These are phyloP conservation scores for Zenarchopterus dispar DNA, from an alignment of 2,797 vertebrate species.

Conservation along the genomic window DNA sequence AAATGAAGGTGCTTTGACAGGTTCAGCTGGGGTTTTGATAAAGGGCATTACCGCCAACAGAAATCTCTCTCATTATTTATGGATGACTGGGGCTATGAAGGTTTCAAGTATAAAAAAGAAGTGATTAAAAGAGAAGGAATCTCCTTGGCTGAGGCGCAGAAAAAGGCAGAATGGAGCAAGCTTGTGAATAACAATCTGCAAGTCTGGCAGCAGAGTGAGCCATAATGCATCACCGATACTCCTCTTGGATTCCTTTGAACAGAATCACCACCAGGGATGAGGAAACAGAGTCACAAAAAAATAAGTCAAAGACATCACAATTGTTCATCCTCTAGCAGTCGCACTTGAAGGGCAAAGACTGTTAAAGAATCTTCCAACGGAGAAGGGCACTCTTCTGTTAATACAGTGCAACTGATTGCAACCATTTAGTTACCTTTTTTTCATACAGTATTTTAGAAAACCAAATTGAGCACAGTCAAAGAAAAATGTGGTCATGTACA, in stretches of 20 bases:
- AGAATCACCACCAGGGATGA: conserved; percentile 75
- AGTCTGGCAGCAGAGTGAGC: conserved; percentile 74
- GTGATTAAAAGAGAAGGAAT: conserved; percentile 82
- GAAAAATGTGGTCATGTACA: conserved; percentile 89
- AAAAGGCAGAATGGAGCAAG: conserved; percentile 84
- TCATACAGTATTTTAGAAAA: conserved; percentile 80
- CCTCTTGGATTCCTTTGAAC: conserved; percentile 80
- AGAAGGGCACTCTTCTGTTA: conserved; percentile 85
- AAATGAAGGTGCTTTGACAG: conserved; percentile 74
- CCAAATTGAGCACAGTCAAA: conserved; percentile 80
- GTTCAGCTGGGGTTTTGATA: conserved; percentile 73
- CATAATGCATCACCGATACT: conserved; percentile 76
- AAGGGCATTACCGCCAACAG: conserved; percentile 64
- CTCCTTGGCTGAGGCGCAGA: conserved; percentile 85
- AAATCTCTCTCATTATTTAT: conserved; percentile 76
- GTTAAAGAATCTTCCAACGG: conserved; percentile 79
- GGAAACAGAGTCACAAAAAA: conserved; percentile 78
- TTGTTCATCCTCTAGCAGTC: conserved; percentile 77
- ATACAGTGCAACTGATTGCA: conserved; percentile 89
- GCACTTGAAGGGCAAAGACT: conserved; percentile 85
- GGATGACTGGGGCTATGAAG: conserved; percentile 73
- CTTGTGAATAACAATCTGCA: conserved; percentile 82
- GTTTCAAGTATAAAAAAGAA: conserved; percentile 86
- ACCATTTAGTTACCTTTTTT: conserved; percentile 53
- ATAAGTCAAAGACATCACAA: conserved; percentile 86